Evolutionary conservation across 2,113 vertebrate species (phyloP).

Genomic region (Sciurus niger): DNA sequence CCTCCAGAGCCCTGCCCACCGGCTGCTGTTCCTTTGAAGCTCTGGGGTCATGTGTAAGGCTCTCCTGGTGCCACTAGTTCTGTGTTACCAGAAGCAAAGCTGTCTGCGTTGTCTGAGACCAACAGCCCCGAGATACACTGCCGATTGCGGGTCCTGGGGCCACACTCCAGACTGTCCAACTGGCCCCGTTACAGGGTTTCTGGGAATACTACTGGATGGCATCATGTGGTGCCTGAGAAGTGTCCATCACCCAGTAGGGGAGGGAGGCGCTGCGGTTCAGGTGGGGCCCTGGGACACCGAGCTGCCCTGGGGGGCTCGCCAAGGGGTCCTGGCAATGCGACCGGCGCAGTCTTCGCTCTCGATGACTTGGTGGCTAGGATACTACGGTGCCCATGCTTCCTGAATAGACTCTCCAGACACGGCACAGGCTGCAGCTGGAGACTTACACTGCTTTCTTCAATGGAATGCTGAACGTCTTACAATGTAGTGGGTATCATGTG

Average conservation of each 20-base stretch:
- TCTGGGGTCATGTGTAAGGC: background rate
- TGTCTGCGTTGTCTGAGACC: background rate
- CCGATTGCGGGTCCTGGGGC: background rate
- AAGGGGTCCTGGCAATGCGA: no score
- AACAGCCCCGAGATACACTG: background rate
- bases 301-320: background rate
- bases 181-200: background rate
- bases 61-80: slow-evolving; percentile 63
- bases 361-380: accelerated
- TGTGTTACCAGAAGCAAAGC: slow-evolving; percentile 31
- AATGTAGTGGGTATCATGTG: background rate
- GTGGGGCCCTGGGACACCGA: background rate
- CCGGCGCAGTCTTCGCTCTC: no score
- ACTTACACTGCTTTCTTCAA: background rate
- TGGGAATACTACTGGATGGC: accelerated
- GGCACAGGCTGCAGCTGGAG: background rate
- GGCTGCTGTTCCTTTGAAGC: slow-evolving; percentile 52
- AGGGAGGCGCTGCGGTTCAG: background rate
- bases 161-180: background rate
- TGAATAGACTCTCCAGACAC: accelerated
- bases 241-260: background rate
- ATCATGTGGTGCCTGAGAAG: background rate
- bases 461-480: no score
- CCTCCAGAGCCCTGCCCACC: slow-evolving; percentile 59
- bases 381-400: no score